Evolutionary conservation across 2,888 invertebrate species (phyloP), one percentile per base, ranked within the genome.

Genomic region (Polylopha cassiicola): DNA sequence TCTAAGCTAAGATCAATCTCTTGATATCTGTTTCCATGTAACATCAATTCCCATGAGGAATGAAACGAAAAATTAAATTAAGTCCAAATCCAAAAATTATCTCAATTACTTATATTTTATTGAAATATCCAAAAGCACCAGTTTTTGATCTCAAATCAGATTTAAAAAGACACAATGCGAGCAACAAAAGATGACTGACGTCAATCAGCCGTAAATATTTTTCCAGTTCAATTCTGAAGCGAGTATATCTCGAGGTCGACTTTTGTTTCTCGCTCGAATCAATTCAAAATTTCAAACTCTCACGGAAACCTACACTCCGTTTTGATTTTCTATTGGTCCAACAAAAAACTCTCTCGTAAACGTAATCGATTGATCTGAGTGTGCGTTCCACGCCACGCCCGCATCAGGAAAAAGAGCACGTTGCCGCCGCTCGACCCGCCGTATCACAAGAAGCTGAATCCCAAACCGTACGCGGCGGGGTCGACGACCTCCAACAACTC

Each of bases 341-440:
- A 51, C 51, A 46, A 48, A 46, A 49, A 51, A 47, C 62, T 53
- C 59, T 71, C 53, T 75, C 72, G 59, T 70, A 79, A 81, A 79
- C 80, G 70, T 84, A 81, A 85, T 79, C 82, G 80, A 85, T 84
- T 85, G 79, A 85, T 85, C 80, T 79, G 84, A 84, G 84, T 82
- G 82, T 81, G 82, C 84, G 82, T 82, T 82, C 79, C 72, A 69
- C 84, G 81, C 80, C 84, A 76, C 84, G 84, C 84, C 74, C 76
- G 74, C 82, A 70, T 70, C 87, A 92, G 92, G 91, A 93, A 94
- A 89, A 95, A 94, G 89, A 94, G 94, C 72, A 93, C 94, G 55
- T 89, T 94, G 78, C 92, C 93, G 77, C 95, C 94, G 80, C 95
- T 93, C 80, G 95, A 95, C 79, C 93, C 93, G 61, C 94, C 94